phyloP scores from a whole-genome alignment of 2,113 vertebrate genomes.

The Scomber japonicus region DNA sequence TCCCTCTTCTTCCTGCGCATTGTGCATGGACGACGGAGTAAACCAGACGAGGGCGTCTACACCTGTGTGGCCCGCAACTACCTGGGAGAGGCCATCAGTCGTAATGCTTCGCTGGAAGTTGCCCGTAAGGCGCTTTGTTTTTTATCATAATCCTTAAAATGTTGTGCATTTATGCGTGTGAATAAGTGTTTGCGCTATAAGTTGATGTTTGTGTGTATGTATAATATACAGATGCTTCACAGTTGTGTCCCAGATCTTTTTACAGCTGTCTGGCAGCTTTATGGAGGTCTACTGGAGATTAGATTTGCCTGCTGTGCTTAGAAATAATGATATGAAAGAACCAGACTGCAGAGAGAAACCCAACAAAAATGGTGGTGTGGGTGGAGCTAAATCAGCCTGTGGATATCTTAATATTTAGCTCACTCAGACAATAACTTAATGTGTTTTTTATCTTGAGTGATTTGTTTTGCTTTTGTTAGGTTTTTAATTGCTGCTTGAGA shows the following conservation, averaged over 20 bases:
- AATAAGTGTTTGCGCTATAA: not conserved
- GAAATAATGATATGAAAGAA: slow-evolving; percentile 55
- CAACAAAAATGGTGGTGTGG: slow-evolving; percentile 16
- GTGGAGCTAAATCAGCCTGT: slow-evolving; percentile 35
- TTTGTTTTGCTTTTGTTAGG: not conserved
- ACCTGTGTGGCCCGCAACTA: slow-evolving; percentile 96
- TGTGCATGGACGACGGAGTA: slow-evolving; percentile 94
- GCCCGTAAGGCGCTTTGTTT: slow-evolving; percentile 89
- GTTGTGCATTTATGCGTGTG: slow-evolving; percentile 16
- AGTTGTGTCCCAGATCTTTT: slow-evolving; percentile 58
- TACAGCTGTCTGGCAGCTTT: slow-evolving; percentile 36
- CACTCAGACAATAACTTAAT: too few relatives aligned
- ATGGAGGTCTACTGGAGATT: slow-evolving; percentile 4
- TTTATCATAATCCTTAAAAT: slow-evolving; percentile 24
- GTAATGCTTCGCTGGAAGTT: slow-evolving; percentile 95
- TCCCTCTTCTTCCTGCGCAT: slow-evolving; percentile 97
- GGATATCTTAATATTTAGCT: slow-evolving; percentile 29
- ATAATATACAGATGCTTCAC: slow-evolving; percentile 10
- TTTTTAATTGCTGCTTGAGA: slow-evolving; percentile 18
- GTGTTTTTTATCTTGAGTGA: not conserved
- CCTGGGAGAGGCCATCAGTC: slow-evolving; percentile 94
- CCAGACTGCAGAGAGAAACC: slow-evolving; percentile 6
- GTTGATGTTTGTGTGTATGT: slow-evolving; percentile 16
- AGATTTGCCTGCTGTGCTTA: slow-evolving; percentile 30
- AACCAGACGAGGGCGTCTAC: slow-evolving; percentile 95